Conservation (phyloP, 1,140 invertebrate genomes). For the Lordiphosa mommai region DNA sequence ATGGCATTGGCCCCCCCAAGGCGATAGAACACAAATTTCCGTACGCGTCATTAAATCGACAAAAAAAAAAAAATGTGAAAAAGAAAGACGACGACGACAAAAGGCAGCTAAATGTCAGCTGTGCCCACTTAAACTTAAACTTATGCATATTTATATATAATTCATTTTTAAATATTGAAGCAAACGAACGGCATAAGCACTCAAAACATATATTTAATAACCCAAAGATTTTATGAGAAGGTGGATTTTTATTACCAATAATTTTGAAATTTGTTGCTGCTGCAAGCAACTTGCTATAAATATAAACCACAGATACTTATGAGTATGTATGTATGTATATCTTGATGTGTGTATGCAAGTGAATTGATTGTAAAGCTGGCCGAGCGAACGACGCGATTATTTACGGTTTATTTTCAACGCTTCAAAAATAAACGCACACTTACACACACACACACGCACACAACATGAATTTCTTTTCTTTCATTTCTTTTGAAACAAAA, state of each 20-base stretch:
- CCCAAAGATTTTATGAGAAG: constrained; percentile 64
- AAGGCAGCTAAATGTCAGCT: constrained; percentile 57
- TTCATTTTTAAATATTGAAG: constrained; percentile 71
- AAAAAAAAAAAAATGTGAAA: constrained; percentile 7
- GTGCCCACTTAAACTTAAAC: constrained; percentile 68
- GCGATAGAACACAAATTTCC: constrained; percentile 4
- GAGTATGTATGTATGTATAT: constrained; percentile 16
- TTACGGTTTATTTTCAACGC: constrained; percentile 75
- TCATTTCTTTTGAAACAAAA: constrained; percentile 49
- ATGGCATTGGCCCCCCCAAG: neutral
- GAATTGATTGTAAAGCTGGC: constrained; percentile 74
- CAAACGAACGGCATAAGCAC: constrained; percentile 33
- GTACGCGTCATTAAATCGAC: neutral
- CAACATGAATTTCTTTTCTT: constrained; percentile 50
- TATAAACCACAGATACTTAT: constrained; percentile 24
- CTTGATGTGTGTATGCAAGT: constrained; percentile 38
- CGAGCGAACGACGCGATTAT: constrained; percentile 61
- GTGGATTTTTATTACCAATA: constrained; percentile 65
- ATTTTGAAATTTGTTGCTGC: constrained; percentile 22
- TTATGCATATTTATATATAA: constrained; percentile 74
- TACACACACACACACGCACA: constrained; percentile 3
- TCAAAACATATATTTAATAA: constrained; percentile 71
- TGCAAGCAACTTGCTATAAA: constrained; percentile 55
- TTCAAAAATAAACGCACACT: constrained; percentile 65
- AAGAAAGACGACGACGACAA: constrained; percentile 5